Conservation (phyloP, 2,113 vertebrate species). For the Pagrus major region DNA sequence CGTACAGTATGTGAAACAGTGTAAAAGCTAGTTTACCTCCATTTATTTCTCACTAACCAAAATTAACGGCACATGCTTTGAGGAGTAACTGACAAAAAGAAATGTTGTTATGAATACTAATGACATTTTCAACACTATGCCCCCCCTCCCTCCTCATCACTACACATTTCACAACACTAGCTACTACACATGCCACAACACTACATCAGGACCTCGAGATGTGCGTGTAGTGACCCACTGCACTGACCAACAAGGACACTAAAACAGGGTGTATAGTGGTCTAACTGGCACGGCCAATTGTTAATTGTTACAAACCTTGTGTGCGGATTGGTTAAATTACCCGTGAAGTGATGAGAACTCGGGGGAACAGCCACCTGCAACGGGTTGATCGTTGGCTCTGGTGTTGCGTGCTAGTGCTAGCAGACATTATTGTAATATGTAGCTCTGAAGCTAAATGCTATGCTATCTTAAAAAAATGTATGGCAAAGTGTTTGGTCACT, state of each 20-base stretch:
- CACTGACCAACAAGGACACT: constrained; percentile 33
- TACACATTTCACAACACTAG: constrained; percentile 29
- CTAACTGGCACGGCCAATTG: neutral
- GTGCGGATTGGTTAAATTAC: constrained; percentile 1
- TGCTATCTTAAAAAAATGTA: neutral
- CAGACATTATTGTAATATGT: neutral
- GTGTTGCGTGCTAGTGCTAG: constrained; percentile 8
- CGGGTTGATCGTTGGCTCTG: neutral
- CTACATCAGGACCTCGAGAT: constrained; percentile 40
- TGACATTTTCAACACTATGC: constrained; percentile 58
- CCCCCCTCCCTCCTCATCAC: neutral
- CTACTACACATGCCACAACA: constrained; percentile 38
- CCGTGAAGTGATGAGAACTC: constrained; percentile 22
- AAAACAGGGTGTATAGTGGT: neutral
- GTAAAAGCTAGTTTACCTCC: constrained; percentile 63
- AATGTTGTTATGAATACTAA: constrained; percentile 64
- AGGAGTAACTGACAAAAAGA: constrained; percentile 47
- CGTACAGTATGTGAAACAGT: constrained; percentile 48
- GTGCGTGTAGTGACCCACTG: constrained; percentile 31
- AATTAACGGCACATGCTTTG: constrained; percentile 59
- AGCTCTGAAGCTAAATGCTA: constrained; percentile 7
- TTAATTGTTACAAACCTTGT: neutral
- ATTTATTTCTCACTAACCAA: constrained; percentile 73
- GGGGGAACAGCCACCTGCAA: neutral
- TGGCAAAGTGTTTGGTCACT: neutral